A percentile compares a stretch with the other conserved stretches of the same genome.
These are phyloP conservation scores for Pica pica DNA, from an alignment of 2,113 vertebrate species.

Conservation along the genomic window DNA sequence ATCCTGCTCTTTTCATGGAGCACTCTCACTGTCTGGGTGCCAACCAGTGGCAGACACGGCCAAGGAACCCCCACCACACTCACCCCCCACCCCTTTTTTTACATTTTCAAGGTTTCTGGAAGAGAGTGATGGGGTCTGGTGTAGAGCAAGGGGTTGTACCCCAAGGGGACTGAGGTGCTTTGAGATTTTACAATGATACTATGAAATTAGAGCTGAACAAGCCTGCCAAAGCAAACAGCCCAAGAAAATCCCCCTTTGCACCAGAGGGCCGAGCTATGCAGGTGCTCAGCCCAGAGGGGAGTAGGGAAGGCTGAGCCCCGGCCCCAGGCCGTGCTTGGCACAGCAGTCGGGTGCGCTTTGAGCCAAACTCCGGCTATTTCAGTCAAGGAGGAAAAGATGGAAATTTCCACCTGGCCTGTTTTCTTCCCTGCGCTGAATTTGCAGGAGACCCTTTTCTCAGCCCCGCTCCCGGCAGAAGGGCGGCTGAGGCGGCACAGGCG, in stretches of 20 bases:
- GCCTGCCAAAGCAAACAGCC: not conserved
- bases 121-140: not conserved
- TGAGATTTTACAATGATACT: fast-evolving
- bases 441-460: not conserved
- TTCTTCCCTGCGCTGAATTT: not conserved
- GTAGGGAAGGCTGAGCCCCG: not conserved
- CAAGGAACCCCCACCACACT: not conserved
- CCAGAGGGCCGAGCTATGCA: not conserved
- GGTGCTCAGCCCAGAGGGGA: not conserved
- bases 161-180: not conserved
- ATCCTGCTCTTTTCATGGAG: not conserved
- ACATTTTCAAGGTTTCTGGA: not conserved
- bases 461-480: not conserved
- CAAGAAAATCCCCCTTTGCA: not conserved
- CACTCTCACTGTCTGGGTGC: not conserved
- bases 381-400: not conserved
- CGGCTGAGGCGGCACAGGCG: not conserved
- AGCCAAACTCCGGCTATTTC: not conserved
- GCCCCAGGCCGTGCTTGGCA: not conserved
- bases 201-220: not conserved
- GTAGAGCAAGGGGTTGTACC: not conserved
- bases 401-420: slow-evolving; percentile 9
- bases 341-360: not conserved
- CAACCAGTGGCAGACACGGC: fast-evolving
- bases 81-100: not conserved